Evolutionary conservation across 1,140 invertebrate genomes (phyloP).

Genomic region (Megalopta genalis): DNA sequence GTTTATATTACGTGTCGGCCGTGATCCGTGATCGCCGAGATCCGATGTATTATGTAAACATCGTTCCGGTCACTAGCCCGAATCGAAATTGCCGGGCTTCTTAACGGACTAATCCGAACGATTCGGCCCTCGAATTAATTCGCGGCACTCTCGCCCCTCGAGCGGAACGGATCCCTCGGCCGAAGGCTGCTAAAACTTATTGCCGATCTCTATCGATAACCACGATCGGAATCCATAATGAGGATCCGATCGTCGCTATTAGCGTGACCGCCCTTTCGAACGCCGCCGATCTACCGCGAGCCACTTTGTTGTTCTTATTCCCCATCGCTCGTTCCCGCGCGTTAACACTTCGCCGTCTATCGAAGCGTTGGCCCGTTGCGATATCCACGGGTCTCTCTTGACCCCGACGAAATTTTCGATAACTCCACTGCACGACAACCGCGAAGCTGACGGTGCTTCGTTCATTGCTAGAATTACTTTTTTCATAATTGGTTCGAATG

Average conservation of each 20-base stretch:
- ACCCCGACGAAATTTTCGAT: too few relatives aligned
- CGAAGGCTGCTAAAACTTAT: conserved; percentile 19
- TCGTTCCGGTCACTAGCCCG: conserved; percentile 2
- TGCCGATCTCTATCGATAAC: conserved; percentile 54
- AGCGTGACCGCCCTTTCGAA: conserved; percentile 41
- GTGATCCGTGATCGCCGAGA: not conserved
- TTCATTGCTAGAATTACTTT: too few relatives aligned
- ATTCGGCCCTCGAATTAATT: conserved; percentile 36
- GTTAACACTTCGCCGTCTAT: not conserved
- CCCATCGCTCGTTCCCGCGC: not conserved
- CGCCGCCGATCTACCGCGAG: conserved; percentile 1
- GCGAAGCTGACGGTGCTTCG: too few relatives aligned
- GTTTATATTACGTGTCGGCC: conserved; percentile 1
- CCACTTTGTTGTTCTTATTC: conserved; percentile 41
- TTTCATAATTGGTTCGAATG: too few relatives aligned
- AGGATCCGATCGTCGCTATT: conserved; percentile 55
- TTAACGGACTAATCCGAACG: conserved; percentile 29
- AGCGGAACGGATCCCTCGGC: not conserved
- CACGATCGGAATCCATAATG: conserved; percentile 62
- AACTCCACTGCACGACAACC: too few relatives aligned
- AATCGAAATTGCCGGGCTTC: conserved; percentile 3
- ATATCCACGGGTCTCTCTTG: too few relatives aligned
- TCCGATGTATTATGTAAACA: conserved; percentile 27
- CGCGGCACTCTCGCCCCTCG: conserved; percentile 23
- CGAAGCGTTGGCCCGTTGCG: too few relatives aligned